Evolutionary conservation across 2,113 vertebrate species (phyloP), one percentile per base, ranked within the genome.

Genomic region (Rhizomys pruinosus): DNA sequence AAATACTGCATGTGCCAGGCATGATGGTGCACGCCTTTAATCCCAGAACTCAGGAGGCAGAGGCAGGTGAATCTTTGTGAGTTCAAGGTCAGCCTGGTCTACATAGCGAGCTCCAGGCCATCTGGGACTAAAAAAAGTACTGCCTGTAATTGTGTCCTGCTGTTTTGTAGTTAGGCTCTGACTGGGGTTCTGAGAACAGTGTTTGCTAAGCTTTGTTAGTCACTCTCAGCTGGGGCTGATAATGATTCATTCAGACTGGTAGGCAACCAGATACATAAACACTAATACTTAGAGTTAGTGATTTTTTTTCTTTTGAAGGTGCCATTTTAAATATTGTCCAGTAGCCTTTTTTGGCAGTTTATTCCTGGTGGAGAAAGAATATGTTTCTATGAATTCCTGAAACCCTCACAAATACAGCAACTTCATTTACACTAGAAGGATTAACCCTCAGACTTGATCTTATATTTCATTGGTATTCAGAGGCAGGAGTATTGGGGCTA

Each of bases 201-300:
- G 68, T 81, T 87, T 52, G 69, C 87, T 96, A 69, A 57, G 68
- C 61, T n/a, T 55, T 47, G 25, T 95, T 96, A 95, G 95, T 97
- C 94, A 96, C 78, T 19, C 93, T 95, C 85, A 93, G 92, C 94
- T 95, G 93, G 93, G 79, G 78, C 27, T 7, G 73, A 76, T 16
- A 66, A 73, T 94, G 97, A 96, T 92, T 97, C 97, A 96, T 78
- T 55, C 86, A 89, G 91, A 93, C 94, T 96, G 96, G 96, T 94
- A 90, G 79, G 87, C 94, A n/a, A 89, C 96, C 94, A 96, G 86
- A 69, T 85, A 90, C 52, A 74, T 92, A 96, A 97, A 95, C 74
- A 96, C 57, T 77, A 68, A 82, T 52, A 81, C 42, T 90, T 57
- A 85, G 29, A 78, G 37, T 90, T 57, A 85, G 29, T 81, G 37